Base-by-base conservation (phyloP, 2,113 vertebrate species). In the Neopipo cinnamomea region DNA sequence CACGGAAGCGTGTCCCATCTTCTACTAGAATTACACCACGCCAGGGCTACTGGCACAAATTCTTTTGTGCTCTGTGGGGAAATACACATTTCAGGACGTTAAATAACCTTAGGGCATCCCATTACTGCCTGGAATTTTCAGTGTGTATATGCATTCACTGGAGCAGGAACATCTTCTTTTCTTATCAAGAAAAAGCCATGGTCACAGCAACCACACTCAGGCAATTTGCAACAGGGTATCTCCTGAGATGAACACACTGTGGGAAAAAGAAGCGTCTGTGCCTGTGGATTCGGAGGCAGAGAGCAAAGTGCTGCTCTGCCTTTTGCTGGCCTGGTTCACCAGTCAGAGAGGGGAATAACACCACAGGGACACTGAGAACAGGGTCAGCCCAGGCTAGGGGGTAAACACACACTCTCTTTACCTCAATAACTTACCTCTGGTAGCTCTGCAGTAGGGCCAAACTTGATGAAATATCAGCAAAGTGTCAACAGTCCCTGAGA, bases 401-500 rank as follows among this genome's bases (percentile, higher is more conserved):
- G 30, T 49, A 63, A 93, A 90, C 8, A 46, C 1, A 0, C 22
- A 8, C 55, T 47, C 44, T 82, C 55, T 44, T 71, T 25, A 31
- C 7, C 35, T 33, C 80, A 35, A 14, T 22, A 56, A 53, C 90
- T 84, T 92, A 89, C 88, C 92, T 80, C 90, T 56, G 76, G 68
- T 47, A 94, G 68, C 76, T 68, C 53, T 81, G 56, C 18, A 56
- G 47, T 65, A 78, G 88, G 72, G 65, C 68, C 75, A 91, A 63
- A 83, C 53, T 74, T 39, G 66, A 87, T 46, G 70, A 92, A 85
- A 77, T 61, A 92, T 3, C 91, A 94, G 80, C 70, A 94, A 96
- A 96, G 91, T 76, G 70, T 82, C 88, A 92, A 27, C 92, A 68
- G 59, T 62, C 68, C 83, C 93, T 41, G 61, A 96, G 80, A 96